A percentile compares a stretch with the other conserved stretches of the same genome.
phyloP scores from a whole-genome alignment of 1,140 invertebrate genomes.

The Armadillidium nasatum region DNA sequence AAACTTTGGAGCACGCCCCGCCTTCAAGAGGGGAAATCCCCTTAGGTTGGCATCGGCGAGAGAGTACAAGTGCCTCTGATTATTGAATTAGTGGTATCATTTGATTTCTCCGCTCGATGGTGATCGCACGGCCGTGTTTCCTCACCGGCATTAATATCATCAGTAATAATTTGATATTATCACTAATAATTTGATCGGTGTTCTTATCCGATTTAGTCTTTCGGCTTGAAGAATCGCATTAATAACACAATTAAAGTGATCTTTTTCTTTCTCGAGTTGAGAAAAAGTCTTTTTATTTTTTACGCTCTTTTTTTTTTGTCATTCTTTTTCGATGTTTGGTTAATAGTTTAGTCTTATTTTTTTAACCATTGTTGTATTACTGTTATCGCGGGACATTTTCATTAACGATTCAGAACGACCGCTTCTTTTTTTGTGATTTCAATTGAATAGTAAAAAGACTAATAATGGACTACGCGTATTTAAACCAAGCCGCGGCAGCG shows the following conservation, averaged over 20 bases:
- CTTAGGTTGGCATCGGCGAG: not conserved
- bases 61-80: slow-evolving; percentile 37
- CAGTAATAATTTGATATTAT: slow-evolving; percentile 46
- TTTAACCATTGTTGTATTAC: no score
- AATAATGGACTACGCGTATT: slow-evolving; percentile 65
- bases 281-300: not conserved
- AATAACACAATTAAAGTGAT: slow-evolving; percentile 36
- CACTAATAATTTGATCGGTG: slow-evolving; percentile 46
- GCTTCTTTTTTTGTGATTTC: no score
- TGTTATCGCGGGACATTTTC: no score
- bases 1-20: not conserved
- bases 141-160: slow-evolving; percentile 45
- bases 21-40: not conserved
- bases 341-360: not conserved
- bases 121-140: slow-evolving; percentile 45
- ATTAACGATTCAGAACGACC: no score
- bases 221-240: slow-evolving; percentile 42
- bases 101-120: slow-evolving; percentile 45
- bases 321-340: not conserved
- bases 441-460: no score
- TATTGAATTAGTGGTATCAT: slow-evolving; percentile 46
- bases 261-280: not conserved
- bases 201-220: slow-evolving; percentile 44
- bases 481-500: slow-evolving; percentile 63
- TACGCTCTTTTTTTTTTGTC: not conserved